Evolutionary conservation across 2,797 vertebrate genomes (phyloP), one percentile per base, ranked within the genome.

Genomic region (Denticeps clupeoides): DNA sequence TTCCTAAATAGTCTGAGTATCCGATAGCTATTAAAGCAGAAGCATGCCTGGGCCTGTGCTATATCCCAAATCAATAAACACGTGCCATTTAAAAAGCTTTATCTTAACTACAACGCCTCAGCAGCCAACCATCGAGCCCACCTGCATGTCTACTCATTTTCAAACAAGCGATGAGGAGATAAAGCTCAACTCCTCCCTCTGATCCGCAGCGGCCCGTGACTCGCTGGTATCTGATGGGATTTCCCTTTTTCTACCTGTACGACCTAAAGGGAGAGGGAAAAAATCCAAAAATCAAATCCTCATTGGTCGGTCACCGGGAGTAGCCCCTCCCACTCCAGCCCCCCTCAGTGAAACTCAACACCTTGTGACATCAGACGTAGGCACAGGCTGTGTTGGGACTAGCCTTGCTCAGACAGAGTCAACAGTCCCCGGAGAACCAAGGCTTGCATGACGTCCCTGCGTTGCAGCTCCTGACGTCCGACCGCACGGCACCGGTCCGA

Each of bases 261-360:
- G 11, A 19, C 27, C 22, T 25, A 2, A 7, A 13, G 53, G 50
- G 47, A 28, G 53, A 9, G 24, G 26, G 12, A 12, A 16, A 5
- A 7, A 29, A 9, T 28, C 38, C 47, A 25, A 13, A 16, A 12
- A 21, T n/a, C 48, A 28, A n/a, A 35, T 31, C 51, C 15, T 48
- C 49, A 71, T 67, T 72, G 70, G 70, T 38, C 8, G 3, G 45
- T n/a, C 13, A 37, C 44, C 47, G 37, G 21, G 24, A 49, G 49
- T 15, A 22, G 23, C 23, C 45, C 51, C 53, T 53, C 21, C 45
- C 41, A 56, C 63, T 69, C 59, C 23, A 7, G 42, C n/a, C 45
- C 59, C 9, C 45, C 59, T 51, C 18, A 41, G 53, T 74, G 78
- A 76, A 80, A 82, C 56, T 63, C 15, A 71, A 78, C 71, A 77